These are phyloP conservation scores for Pangasianodon gigas DNA, from an alignment of 2,113 vertebrate genomes.

Conservation along the genomic window DNA sequence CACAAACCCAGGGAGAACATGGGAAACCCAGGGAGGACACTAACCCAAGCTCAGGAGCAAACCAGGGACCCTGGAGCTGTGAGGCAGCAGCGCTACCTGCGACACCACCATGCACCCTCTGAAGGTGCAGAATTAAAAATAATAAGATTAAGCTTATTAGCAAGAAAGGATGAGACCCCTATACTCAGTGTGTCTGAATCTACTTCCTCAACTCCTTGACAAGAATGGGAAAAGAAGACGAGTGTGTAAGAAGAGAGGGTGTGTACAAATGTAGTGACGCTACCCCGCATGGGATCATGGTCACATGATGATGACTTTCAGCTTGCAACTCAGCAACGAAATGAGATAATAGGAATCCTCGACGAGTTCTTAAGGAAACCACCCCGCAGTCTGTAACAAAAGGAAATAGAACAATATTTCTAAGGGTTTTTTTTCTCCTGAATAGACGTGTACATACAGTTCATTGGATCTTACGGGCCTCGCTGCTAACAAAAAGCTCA, in stretches of 20 bases:
- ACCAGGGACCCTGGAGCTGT: neutral
- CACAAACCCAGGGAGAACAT: neutral
- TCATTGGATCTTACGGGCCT: neutral
- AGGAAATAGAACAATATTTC: neutral
- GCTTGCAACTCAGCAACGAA: neutral
- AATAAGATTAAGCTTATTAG: neutral
- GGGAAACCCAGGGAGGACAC: neutral
- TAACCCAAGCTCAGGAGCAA: neutral
- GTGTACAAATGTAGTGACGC: neutral
- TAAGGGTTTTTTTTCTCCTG: neutral
- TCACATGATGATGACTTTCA: neutral
- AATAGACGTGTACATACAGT: neutral
- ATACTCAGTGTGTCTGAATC: neutral
- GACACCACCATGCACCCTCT: neutral
- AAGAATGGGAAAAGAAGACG: neutral
- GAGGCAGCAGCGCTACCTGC: neutral
- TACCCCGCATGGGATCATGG: neutral
- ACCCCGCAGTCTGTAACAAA: neutral
- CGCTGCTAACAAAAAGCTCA: constrained; percentile 32
- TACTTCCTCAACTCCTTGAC: neutral
- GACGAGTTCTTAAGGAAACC: neutral
- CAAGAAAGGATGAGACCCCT: neutral
- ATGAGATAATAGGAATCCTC: neutral
- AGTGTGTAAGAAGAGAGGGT: too few relatives aligned
- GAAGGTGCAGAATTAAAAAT: neutral